Evolutionary conservation across 2,797 vertebrate species (phyloP).

Genomic region (Molossus alvarezi): DNA sequence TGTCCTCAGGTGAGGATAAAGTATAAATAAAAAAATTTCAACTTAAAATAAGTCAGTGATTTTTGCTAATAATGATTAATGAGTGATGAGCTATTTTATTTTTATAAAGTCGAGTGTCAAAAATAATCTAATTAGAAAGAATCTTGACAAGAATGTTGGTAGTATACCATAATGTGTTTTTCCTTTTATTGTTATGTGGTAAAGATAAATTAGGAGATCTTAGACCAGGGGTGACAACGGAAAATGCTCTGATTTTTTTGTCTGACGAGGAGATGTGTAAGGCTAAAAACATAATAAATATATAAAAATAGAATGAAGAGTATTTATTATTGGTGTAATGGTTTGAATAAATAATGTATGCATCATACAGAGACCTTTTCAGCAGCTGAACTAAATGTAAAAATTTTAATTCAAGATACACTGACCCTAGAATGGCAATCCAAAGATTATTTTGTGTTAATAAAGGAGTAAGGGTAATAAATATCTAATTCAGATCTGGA

Average conservation of each 20-base stretch:
- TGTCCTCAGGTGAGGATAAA: too few species aligned
- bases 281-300: slow-evolving; percentile 30
- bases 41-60: slow-evolving; percentile 14
- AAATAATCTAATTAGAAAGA: not conserved
- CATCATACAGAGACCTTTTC: not conserved
- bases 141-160: not conserved
- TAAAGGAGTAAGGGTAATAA: not conserved
- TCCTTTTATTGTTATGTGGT: not conserved
- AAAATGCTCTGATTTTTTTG: not conserved
- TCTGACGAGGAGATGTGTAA: not conserved
- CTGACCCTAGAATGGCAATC: not conserved
- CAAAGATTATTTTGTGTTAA: not conserved
- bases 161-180: not conserved
- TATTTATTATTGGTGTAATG: not conserved
- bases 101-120: slow-evolving; percentile 1
- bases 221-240: not conserved
- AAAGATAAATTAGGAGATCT: not conserved
- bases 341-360: not conserved
- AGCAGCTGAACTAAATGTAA: not conserved
- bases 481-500: not conserved
- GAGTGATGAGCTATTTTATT: not conserved
- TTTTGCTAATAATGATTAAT: slow-evolving; percentile 32
- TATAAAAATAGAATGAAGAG: not conserved
- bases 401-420: not conserved
- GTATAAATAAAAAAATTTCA: not conserved